phyloP scores from a whole-genome alignment of 2,113 vertebrate genomes.

The Gobiocypris rarus region DNA sequence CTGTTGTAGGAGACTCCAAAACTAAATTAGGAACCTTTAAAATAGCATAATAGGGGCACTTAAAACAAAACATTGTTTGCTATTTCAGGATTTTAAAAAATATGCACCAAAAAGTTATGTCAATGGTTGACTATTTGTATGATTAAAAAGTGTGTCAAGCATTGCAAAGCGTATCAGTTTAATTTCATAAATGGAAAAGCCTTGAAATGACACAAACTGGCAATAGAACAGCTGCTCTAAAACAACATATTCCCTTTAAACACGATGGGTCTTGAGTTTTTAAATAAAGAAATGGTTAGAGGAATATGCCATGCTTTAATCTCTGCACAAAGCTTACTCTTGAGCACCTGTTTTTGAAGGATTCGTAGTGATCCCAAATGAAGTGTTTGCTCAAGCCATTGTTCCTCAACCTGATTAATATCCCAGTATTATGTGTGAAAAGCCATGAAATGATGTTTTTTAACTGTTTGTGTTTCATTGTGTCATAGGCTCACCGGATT shows the following conservation, averaged over 20 bases:
- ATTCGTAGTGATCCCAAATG: too few species aligned
- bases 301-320: background rate
- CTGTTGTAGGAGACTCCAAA: too few species aligned
- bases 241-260: background rate
- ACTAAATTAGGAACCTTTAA: too few species aligned
- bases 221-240: background rate
- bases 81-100: background rate
- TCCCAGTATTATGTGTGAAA: too few species aligned
- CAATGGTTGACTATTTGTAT: background rate
- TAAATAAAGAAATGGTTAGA: background rate
- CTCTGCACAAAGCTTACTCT: too few species aligned
- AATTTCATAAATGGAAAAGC: background rate
- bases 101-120: background rate
- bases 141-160: background rate
- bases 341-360: too few species aligned
- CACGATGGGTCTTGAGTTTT: background rate
- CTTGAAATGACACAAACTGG: background rate
- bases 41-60: background rate
- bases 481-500: conserved; percentile 86
- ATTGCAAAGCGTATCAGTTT: background rate
- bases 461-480: background rate
- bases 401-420: too few species aligned
- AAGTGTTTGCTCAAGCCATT: too few species aligned
- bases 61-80: background rate
- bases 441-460: background rate